Base-by-base conservation (phyloP, 1,140 invertebrate species). In the Ladona fulva region DNA sequence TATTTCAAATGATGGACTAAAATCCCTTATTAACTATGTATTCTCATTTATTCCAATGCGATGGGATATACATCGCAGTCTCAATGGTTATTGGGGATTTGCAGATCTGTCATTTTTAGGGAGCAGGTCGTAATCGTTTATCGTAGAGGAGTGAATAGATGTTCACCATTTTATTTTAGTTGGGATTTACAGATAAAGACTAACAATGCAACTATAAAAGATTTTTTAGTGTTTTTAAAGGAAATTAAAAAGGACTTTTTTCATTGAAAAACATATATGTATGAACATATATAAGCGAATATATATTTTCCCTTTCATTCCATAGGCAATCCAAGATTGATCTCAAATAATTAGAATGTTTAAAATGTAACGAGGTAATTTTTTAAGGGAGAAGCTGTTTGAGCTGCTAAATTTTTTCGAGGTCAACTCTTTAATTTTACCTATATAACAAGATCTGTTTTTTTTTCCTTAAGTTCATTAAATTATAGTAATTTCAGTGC, bases 251-350 rank as follows among this genome's bases (percentile, higher is more conserved):
- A 66, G 52, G 52, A 66, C 16, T 19, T 19, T 66, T 52, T 66
- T 66, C 52, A 66, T 66, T 66, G 52, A 66, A 66, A 37, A 37
- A 8, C 29, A 37, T 37, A 37, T 37, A 37, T 66, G n/a, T 66
- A 66, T 66, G n/a, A 66, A 66, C n/a, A 66, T 66, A 66, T 66
- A 66, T 66, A 12, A 19, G n/a, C n/a, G 52, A 66, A 66, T 66
- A 66, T 37, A 37, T 66, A 66, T 66, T 66, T 66, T 66, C 52
- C 52, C 52, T 66, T 66, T 66, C 52, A 66, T 66, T 66, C 52
- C 52, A 66, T 66, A 66, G 52, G 52, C n/a, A 66, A 66, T 66
- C 52, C 52, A 66, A 66, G 52, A 66, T 66, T 66, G 52, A 66
- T 66, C 52, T 66, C 52, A 66, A 22, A 66, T 66, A 19, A 66